These are phyloP conservation scores for Mystacornis crossleyi DNA, from an alignment of 2,113 vertebrate genomes.

Conservation along the genomic window DNA sequence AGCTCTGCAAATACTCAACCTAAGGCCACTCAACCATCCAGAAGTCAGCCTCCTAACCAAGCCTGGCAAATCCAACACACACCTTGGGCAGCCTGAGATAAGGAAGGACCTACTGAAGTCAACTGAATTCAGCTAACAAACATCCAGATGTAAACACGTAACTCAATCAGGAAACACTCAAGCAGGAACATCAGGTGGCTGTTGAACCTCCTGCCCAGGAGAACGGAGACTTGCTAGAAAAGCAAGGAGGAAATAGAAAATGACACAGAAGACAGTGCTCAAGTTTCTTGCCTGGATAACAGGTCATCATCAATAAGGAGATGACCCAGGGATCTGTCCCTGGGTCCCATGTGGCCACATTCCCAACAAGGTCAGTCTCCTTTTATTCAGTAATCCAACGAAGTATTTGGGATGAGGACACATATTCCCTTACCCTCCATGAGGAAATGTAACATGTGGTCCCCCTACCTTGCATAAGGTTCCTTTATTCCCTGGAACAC, in stretches of 20 bases:
- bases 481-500: background rate
- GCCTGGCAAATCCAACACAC: background rate
- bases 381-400: background rate
- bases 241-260: background rate
- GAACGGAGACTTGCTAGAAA: background rate
- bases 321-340: background rate
- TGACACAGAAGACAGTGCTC: background rate
- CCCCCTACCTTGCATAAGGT: background rate
- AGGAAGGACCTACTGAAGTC: background rate
- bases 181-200: background rate
- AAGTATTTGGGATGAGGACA: background rate
- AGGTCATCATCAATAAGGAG: background rate
- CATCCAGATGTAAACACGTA: background rate
- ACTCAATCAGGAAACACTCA: background rate
- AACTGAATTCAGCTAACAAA: background rate
- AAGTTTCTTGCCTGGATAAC: background rate
- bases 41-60: background rate
- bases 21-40: background rate
- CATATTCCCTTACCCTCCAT: rapidly evolving
- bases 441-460: background rate
- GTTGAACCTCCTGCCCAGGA: background rate
- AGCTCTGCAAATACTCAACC: background rate
- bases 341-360: rapidly evolving
- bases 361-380: background rate
- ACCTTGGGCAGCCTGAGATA: background rate